Evolutionary conservation across 2,113 vertebrate genomes (phyloP).

Genomic region (Thalassoma bifasciatum): DNA sequence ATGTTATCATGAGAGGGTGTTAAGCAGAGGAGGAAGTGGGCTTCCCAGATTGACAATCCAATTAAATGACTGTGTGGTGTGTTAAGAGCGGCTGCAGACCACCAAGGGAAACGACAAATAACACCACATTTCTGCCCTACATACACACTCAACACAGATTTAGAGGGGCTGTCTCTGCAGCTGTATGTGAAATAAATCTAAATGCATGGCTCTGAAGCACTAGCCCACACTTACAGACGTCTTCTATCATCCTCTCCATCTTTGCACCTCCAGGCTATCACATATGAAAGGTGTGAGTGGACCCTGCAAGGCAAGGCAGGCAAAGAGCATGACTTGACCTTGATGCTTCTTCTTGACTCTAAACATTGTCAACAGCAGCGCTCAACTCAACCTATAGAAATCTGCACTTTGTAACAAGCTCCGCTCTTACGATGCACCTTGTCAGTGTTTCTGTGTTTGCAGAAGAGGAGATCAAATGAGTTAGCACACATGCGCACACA

Average conservation of each 20-base stretch:
- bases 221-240: constrained; percentile 17
- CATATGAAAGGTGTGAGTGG: constrained; percentile 31
- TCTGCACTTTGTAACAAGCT: background rate
- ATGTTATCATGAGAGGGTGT: constrained; percentile 47
- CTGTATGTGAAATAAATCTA: background rate
- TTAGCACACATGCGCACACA: constrained; percentile 19
- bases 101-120: constrained; percentile 60
- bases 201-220: background rate
- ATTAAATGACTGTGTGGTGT: constrained; percentile 72
- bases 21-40: constrained; percentile 61
- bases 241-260: constrained; percentile 25
- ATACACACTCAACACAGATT: constrained; percentile 28
- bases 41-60: constrained; percentile 77
- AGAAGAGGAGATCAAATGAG: constrained; percentile 62
- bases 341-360: constrained; percentile 35
- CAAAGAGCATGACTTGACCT: constrained; percentile 52
- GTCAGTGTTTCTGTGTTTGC: constrained; percentile 45
- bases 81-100: constrained; percentile 58
- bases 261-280: constrained; percentile 9
- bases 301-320: background rate
- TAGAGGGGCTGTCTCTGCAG: background rate
- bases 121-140: constrained; percentile 21
- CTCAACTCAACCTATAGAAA: constrained; percentile 3
- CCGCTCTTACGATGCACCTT: constrained; percentile 18
- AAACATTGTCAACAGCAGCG: background rate